Evolutionary conservation across 2,797 vertebrate species (phyloP).

Genomic region (Nannoperca obscura): DNA sequence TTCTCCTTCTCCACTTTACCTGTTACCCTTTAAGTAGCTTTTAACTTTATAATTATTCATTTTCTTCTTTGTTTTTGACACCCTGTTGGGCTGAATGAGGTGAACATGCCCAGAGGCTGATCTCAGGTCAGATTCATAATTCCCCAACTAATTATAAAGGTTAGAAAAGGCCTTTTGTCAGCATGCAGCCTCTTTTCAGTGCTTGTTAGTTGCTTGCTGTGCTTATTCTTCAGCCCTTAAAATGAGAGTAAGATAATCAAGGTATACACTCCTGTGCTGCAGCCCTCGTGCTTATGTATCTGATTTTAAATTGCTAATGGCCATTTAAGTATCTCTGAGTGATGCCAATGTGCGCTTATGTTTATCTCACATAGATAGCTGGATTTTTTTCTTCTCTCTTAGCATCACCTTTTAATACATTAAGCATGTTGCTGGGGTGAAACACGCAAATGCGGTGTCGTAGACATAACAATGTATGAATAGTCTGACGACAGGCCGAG

Average conservation of each 20-base stretch:
- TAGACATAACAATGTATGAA: slow-evolving; percentile 34
- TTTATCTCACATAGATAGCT: slow-evolving; percentile 19
- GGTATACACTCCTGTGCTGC: background rate
- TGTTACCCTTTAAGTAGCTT: slow-evolving; percentile 13
- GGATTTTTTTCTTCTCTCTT: slow-evolving; percentile 17
- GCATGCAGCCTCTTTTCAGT: background rate
- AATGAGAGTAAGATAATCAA: slow-evolving; percentile 15
- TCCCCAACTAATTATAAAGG: slow-evolving; percentile 25
- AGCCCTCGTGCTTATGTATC: slow-evolving; percentile 24
- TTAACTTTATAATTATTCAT: slow-evolving; percentile 17
- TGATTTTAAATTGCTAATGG: slow-evolving; percentile 48
- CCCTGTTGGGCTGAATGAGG: slow-evolving; percentile 8
- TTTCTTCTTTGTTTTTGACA: slow-evolving; percentile 17
- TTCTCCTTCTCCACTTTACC: slow-evolving; percentile 27
- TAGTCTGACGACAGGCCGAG: slow-evolving; percentile 17
- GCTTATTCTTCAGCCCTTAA: slow-evolving; percentile 11
- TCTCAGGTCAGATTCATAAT: slow-evolving; percentile 20
- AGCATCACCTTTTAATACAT: slow-evolving; percentile 41
- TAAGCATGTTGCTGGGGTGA: background rate
- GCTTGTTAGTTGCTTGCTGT: background rate
- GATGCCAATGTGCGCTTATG: slow-evolving; percentile 31
- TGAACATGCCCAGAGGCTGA: slow-evolving; percentile 15
- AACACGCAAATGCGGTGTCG: slow-evolving; percentile 43
- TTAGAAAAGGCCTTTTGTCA: slow-evolving; percentile 20
- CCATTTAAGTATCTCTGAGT: slow-evolving; percentile 34